Evolutionary conservation across 2,797 vertebrate species (phyloP), one percentile per base, ranked within the genome.

Genomic region (Syncerus caffer): DNA sequence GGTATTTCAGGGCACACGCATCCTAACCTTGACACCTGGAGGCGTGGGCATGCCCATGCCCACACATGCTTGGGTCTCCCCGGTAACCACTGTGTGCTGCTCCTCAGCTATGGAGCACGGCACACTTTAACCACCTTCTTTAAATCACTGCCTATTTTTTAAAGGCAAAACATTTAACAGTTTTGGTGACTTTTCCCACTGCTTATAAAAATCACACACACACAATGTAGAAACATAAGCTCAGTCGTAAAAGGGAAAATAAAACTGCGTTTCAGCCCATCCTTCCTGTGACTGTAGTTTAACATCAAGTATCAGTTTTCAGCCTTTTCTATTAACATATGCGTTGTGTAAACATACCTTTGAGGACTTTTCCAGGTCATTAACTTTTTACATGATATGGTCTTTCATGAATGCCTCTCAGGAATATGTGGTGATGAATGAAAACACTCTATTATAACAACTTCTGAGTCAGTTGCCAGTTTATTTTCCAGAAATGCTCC

Each of bases 21-120:
- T 17, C 7, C 27, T 78, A 10, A 11, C 9, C 15, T 4, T 50
- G 45, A 31, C 16, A 11, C 29, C 16, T 64, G 16, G 1, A 4
- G 25, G 42, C 1, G 17, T 12, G 16, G 45, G 2, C 6, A 50
- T 0, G 3, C 13, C 47, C 29, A 1, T 0, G 0, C 6, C 10
- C 16, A 50, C 0, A 0, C 4, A 19, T 1, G 2, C 47, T 9
- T 3, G 17, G 45, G 2, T 2, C 16, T 19, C 29, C 16, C 29
- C 0, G 2, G 45, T 11, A 12, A 3, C 17, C 0, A 1, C 16
- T 31, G 76, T 7, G 29, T 19, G 10, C 1, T 1, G 3, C 25
- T 45, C 0, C 29, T 79, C 15, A 12, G 10, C 29, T 12, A 12
- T 0, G 6, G 76, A 19, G 16, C 76, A 12, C 2, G 17, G 29